Base-by-base conservation (phyloP, 2,113 vertebrate genomes). In the Uropsilus gracilis region DNA sequence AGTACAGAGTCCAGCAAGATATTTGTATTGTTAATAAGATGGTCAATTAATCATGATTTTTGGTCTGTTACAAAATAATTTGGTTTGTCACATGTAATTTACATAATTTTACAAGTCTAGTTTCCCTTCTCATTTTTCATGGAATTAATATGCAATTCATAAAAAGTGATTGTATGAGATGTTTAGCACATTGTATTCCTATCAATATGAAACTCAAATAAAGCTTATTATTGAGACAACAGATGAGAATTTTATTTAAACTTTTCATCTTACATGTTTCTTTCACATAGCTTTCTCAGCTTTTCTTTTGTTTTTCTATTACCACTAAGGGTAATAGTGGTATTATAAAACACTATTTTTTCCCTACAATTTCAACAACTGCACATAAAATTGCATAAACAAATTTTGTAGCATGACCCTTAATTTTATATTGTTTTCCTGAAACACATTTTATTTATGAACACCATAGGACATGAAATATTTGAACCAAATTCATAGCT, bases 391-490 rank as follows among this genome's bases (percentile, higher is more conserved):
- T 91, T 71, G 37, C 42, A 12, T 57, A 76, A 83, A 78, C 14
- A 76, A 10, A 4, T 64, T 73, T 83, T 81, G 2, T 39, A 53
- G 22, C 2, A 5, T 69, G 44, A 4, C 66, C n/a, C 20, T 82
- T 94, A 87, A 84, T 76, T 59, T 34, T 81, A 22, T 82, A 44
- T 48, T 81, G 22, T 90, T 94, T 95, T 37, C 48, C 8, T 46
- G 61, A 57, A 95, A 84, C 1, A 30, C 48, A 87, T 80, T 80
- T 90, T 61, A 80, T 77, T 91, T 85, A 44, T 34, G 2, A 32
- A 1, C 9, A 95, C 66, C 42, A 59, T 72, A 95, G 90, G 34
- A 85, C 37, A 55, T 68, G 4, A 68, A 0, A 8, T 89, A 91
- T 71, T 68, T 91, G 5, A 50, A 71, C 9, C 82, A 14, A 85